Base-by-base conservation (phyloP, 2,113 vertebrate species). In the Bufo gargarizans region DNA sequence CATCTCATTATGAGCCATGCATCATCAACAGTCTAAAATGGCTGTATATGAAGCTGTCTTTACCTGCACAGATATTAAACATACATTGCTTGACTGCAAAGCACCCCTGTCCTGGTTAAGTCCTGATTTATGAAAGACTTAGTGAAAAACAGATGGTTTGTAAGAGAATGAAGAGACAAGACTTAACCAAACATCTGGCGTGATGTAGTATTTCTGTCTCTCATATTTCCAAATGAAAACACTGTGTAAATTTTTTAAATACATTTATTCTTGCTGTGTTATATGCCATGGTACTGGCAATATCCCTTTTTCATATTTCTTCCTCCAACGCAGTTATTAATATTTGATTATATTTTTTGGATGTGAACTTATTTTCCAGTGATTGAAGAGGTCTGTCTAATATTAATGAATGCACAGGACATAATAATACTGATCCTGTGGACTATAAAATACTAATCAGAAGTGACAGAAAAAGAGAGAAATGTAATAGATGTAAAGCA, bases 121-220 rank as follows among this genome's bases (percentile, higher is more conserved):
- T 82, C 58, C 80, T 82, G 80, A 65, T 82, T 65, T 82, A 82
- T 65, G 59, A 82, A 82, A 47, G 59, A 20, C 58, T 82, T 82
- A 63, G 61, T 82, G 9, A 82, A 65, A 82, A 59, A 45, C 81
- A 82, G 81, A 83, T 83, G 81, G 43, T 83, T 50, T 83, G 45
- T 83, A 83, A 53, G 47, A 83, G 12, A 65, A 50, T 20, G 6
- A 19, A 49, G 8, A 65, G 59, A 82, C 81, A 53, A 67, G 69
- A 83, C 50, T 22, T 50, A 83, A n/a, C 61, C 45, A 53, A 20
- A 83, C 81, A 83, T 83, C 80, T 82, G 80, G 80, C 19, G 4
- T 13, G 33, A 43, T 12, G 59, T n/a, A 9, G 11, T 49, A 20
- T n/a, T n/a, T 65, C 20, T 82, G 45, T 47, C 45, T 50, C 33